Percentiles rank a stretch among this genome's conserved stretches.
phyloP scores from a whole-genome alignment of 2,113 vertebrate genomes.

The Azemiops feae region DNA sequence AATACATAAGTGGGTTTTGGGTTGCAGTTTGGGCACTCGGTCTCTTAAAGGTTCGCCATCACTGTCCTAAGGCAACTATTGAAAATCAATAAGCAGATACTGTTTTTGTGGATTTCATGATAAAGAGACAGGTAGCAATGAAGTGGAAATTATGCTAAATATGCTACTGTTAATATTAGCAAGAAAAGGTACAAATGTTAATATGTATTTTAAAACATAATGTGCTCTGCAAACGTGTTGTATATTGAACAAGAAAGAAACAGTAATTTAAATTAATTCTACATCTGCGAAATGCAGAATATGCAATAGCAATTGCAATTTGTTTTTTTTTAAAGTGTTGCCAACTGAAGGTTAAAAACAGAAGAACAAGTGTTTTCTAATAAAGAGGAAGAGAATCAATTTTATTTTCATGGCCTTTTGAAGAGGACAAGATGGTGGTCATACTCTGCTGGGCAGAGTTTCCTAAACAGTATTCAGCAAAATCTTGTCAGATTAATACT shows the following conservation, averaged over 20 bases:
- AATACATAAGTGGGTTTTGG: too few relatives aligned
- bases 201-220: background rate
- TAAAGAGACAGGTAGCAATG: background rate
- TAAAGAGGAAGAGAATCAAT: background rate
- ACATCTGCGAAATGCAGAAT: background rate
- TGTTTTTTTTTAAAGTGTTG: background rate
- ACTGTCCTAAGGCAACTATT: background rate
- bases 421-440: background rate
- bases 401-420: background rate
- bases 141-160: background rate
- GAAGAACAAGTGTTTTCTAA: background rate
- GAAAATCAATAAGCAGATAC: background rate
- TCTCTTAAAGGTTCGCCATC: too few relatives aligned
- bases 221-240: background rate
- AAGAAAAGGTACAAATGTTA: background rate
- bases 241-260: background rate
- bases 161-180: background rate
- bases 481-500: background rate
- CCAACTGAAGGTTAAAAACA: background rate
- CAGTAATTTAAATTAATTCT: background rate
- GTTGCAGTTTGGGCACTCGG: too few relatives aligned
- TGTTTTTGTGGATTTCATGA: background rate
- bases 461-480: conserved; percentile 3
- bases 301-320: background rate
- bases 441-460: background rate